These are phyloP conservation scores for Bubo blakistoni DNA, from an alignment of 2,113 vertebrate genomes.

Conservation along the genomic window DNA sequence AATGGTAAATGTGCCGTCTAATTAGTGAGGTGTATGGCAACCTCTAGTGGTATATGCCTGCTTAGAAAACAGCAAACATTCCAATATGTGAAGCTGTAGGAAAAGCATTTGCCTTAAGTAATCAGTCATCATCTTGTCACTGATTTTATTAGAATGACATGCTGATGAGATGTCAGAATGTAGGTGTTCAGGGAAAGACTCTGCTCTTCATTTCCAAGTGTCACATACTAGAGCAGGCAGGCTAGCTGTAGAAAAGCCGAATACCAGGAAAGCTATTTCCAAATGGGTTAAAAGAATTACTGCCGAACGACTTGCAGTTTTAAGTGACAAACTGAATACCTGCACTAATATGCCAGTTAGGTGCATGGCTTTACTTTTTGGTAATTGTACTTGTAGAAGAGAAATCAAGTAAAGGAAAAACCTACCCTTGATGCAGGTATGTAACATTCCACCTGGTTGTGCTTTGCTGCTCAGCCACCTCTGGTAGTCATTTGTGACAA, in stretches of 20 bases:
- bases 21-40: conserved; percentile 28
- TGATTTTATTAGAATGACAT: background rate
- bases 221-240: too few species aligned
- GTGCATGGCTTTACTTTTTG: background rate
- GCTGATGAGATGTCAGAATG: background rate
- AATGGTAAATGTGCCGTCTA: background rate
- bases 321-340: background rate
- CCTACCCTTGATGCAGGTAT: background rate
- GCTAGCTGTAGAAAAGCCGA: background rate
- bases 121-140: background rate
- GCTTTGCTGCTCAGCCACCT: background rate
- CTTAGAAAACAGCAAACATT: background rate
- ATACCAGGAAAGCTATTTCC: background rate
- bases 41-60: conserved; percentile 33
- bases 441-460: background rate
- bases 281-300: background rate
- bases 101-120: background rate
- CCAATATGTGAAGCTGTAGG: background rate
- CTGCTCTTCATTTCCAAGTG: background rate
- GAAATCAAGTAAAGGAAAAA: background rate
- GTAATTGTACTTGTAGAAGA: background rate
- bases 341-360: too few species aligned
- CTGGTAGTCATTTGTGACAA: background rate
- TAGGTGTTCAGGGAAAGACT: background rate
- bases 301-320: background rate